phyloP scores from a whole-genome alignment of 2,113 vertebrate genomes.

The Paedocypris sp. region DNA sequence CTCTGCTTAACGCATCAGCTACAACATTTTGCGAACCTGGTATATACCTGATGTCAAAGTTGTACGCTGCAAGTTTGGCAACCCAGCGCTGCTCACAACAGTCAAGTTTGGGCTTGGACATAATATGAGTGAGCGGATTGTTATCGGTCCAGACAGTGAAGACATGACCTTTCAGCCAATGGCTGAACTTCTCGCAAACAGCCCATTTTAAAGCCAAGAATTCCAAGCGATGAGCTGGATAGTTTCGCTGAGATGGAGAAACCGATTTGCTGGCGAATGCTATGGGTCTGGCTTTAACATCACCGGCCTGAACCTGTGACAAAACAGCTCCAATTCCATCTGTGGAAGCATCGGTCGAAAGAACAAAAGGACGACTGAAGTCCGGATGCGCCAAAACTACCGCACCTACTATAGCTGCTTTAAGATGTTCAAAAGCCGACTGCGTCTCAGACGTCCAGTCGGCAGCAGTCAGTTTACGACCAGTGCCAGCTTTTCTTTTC shows the following conservation, averaged over 20 bases:
- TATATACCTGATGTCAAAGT: neutral
- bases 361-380: constrained; percentile 1
- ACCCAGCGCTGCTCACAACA: neutral
- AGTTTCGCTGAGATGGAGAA: neutral
- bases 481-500: neutral
- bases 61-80: neutral
- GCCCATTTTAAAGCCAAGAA: neutral
- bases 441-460: constrained; percentile 22
- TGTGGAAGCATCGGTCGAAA: neutral
- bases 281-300: neutral
- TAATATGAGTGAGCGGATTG: neutral
- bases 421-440: neutral
- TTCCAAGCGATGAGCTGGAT: constrained; percentile 2
- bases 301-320: neutral
- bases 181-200: neutral
- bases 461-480: constrained; percentile 21
- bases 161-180: neutral
- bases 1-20: neutral
- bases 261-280: neutral
- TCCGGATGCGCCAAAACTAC: neutral
- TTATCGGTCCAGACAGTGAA: neutral
- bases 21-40: neutral
- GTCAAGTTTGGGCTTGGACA: neutral
- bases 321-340: constrained; percentile 8
- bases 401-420: neutral